A percentile compares a stretch with the other conserved stretches of the same genome.
phyloP scores from a whole-genome alignment of 1,140 invertebrate species.

The Drosophila repletoides region DNA sequence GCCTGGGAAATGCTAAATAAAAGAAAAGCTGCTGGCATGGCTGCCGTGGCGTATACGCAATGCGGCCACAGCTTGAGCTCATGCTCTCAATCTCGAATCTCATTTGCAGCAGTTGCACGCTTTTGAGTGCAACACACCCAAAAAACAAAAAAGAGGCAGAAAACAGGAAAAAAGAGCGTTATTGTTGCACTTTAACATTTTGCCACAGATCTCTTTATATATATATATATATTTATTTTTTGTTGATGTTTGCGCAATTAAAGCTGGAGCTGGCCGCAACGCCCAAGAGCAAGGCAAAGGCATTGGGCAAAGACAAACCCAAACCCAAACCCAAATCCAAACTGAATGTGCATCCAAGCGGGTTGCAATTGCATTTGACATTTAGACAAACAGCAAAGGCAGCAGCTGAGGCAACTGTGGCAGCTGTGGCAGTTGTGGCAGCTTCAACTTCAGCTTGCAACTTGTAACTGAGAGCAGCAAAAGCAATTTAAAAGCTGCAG shows the following conservation, averaged over 20 bases:
- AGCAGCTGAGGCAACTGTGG: constrained; percentile 16
- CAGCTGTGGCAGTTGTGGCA: constrained; percentile 5
- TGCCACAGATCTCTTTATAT: constrained; percentile 40
- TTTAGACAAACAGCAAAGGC: constrained; percentile 59
- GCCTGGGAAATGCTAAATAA: constrained; percentile 32
- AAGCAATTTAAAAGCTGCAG: constrained; percentile 52
- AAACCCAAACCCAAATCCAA: constrained; percentile 1
- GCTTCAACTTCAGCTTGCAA: constrained; percentile 45
- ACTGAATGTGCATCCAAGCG: constrained; percentile 57
- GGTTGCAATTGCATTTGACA: constrained; percentile 72
- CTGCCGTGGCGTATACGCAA: constrained; percentile 61
- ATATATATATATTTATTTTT: too few relatives aligned
- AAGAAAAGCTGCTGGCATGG: too few relatives aligned
- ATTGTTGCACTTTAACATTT: constrained; percentile 71
- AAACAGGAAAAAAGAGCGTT: not conserved
- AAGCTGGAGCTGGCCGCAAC: constrained; percentile 49
- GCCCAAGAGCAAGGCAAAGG: constrained; percentile 44
- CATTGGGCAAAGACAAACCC: not conserved
- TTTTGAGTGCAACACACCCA: constrained; percentile 46
- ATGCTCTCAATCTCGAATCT: too few relatives aligned
- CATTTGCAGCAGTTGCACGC: constrained; percentile 20
- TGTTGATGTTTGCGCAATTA: constrained; percentile 60
- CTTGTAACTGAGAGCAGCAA: constrained; percentile 56
- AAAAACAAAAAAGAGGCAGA: constrained; percentile 3
- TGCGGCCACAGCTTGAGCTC: constrained; percentile 7